These are phyloP conservation scores for Carollia perspicillata DNA, from an alignment of 2,113 vertebrate species.

Conservation along the genomic window DNA sequence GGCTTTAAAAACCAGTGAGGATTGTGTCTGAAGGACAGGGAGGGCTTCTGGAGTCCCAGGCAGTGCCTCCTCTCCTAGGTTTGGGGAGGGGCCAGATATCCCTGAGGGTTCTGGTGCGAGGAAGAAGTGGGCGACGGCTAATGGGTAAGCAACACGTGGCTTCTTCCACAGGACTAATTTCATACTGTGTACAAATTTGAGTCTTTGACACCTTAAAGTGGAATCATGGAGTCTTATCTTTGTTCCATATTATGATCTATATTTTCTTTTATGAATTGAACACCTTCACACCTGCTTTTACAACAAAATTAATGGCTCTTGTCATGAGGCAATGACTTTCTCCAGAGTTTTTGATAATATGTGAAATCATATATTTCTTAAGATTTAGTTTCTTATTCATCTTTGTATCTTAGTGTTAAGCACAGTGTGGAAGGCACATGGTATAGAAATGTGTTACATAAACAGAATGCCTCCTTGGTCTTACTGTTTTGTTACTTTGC, in stretches of 20 bases:
- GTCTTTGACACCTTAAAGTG: not conserved
- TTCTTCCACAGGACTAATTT: not conserved
- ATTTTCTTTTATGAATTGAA: not conserved
- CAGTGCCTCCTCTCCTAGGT: not conserved
- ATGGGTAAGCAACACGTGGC: not conserved
- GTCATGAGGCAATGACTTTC: not conserved
- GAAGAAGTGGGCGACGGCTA: not conserved
- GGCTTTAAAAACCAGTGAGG: not conserved
- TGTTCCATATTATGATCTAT: not conserved
- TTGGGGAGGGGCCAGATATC: not conserved
- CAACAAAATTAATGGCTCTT: not conserved
- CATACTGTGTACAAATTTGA: not conserved
- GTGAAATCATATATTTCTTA: not conserved
- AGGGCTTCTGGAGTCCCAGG: not conserved
- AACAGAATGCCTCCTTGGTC: not conserved
- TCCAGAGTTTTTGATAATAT: not conserved
- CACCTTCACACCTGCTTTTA: not conserved
- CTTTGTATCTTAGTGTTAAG: not conserved
- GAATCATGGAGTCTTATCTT: not conserved
- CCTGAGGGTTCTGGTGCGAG: not conserved
- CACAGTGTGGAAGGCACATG: not conserved
- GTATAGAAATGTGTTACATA: not conserved
- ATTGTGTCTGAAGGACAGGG: not conserved
- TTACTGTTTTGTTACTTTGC: not conserved
- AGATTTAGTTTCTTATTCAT: not conserved